Evolutionary conservation across 2,888 invertebrate species (phyloP).

Genomic region (Drosophila rubida): DNA sequence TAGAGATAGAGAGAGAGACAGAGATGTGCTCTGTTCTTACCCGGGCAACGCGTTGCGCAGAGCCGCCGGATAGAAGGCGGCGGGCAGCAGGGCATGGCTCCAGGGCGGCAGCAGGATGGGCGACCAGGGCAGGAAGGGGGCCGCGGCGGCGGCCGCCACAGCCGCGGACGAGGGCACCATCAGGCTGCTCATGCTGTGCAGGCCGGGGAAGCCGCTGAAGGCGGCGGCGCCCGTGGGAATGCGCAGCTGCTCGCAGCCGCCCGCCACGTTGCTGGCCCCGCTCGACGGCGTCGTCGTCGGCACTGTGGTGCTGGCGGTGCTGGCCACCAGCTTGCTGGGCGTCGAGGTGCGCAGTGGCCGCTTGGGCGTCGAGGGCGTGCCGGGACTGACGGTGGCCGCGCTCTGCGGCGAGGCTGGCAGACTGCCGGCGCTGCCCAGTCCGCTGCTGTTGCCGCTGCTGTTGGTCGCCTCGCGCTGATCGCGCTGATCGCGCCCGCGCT

Average conservation of each 20-base stretch:
- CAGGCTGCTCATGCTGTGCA: conserved; percentile 83
- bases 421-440: conserved; percentile 68
- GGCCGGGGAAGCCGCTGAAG: conserved; percentile 80
- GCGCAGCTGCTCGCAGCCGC: conserved; percentile 74
- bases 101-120: conserved; percentile 90
- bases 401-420: conserved; percentile 58
- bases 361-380: conserved; percentile 70
- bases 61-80: conserved; percentile 90
- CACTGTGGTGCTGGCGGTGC: conserved; percentile 76
- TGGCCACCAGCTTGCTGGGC: conserved; percentile 55
- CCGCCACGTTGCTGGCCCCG: conserved; percentile 53
- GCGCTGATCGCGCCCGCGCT: conserved; percentile 35
- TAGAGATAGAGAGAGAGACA: neutral
- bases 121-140: conserved; percentile 91
- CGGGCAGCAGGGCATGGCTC: conserved; percentile 90
- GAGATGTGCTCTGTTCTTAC: conserved; percentile 85
- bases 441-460: conserved; percentile 65
- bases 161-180: conserved; percentile 85
- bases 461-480: conserved; percentile 42
- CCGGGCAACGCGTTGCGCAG: conserved; percentile 90
- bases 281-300: conserved; percentile 61
- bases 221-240: conserved; percentile 83
- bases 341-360: conserved; percentile 74
- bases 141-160: conserved; percentile 87
- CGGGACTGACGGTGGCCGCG: conserved; percentile 61